A percentile compares a stretch with the other conserved stretches of the same genome.
Evolutionary conservation across 2,797 vertebrate genomes (phyloP).

Genomic region (Xenops minutus): DNA sequence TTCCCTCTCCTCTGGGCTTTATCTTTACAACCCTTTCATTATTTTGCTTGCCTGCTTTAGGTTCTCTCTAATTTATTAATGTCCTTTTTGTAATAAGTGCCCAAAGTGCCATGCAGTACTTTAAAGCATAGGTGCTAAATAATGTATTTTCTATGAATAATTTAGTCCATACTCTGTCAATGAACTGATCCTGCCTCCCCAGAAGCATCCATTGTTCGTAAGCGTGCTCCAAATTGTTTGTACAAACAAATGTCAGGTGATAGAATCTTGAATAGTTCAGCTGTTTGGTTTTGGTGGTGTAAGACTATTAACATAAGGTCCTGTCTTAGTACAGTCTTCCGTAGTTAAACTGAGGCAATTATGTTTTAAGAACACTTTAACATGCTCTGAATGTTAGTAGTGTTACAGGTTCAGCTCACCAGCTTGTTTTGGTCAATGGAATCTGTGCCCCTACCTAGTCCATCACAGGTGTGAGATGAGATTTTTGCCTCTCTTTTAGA

Average conservation of each 20-base stretch:
- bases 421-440: not conserved
- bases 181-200: not conserved
- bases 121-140: constrained; percentile 37
- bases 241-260: constrained; percentile 2
- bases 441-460: not conserved
- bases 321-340: not conserved
- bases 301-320: not conserved
- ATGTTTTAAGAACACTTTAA: not conserved
- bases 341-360: not conserved
- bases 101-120: not conserved
- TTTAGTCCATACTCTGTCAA: not conserved
- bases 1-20: not conserved
- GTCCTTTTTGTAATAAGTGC: constrained; percentile 23
- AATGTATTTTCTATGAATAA: constrained; percentile 60
- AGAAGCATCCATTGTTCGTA: not conserved
- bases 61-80: constrained; percentile 44
- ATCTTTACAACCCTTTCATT: not conserved
- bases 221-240: not conserved
- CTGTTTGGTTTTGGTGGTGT: not conserved
- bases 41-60: constrained; percentile 21
- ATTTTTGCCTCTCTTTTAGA: not conserved
- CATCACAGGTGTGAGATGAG: not conserved
- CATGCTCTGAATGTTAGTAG: not conserved
- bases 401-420: not conserved
- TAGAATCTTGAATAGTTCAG: not conserved